Conservation (phyloP, 1,140 invertebrate genomes). For the Drosophila lacteicornis region DNA sequence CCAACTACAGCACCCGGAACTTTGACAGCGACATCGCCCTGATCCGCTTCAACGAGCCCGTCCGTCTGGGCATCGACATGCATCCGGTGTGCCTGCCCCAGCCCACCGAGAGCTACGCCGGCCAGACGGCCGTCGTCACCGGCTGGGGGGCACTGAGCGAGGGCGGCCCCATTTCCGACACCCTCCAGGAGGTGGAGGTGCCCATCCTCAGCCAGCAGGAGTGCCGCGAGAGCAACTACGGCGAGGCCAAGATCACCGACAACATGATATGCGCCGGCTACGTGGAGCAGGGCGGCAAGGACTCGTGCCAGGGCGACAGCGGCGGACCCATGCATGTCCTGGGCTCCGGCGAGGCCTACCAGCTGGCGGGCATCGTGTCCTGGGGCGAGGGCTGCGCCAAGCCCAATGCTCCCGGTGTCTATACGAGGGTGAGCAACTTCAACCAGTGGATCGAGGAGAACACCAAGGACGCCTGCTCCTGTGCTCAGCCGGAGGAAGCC, state of each 20-base stretch:
- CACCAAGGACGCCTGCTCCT: slow-evolving; percentile 89
- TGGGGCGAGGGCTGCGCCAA: slow-evolving; percentile 93
- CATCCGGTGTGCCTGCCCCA: slow-evolving; percentile 91
- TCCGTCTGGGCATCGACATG: slow-evolving; percentile 87
- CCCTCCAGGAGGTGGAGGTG: slow-evolving; percentile 88
- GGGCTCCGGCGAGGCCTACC: slow-evolving; percentile 71
- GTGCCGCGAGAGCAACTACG: slow-evolving; percentile 89
- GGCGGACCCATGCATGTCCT: slow-evolving; percentile 88
- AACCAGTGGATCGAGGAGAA: slow-evolving; percentile 90
- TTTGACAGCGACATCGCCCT: slow-evolving; percentile 93
- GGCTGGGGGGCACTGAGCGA: slow-evolving; percentile 89
- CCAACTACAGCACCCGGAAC: slow-evolving; percentile 86
- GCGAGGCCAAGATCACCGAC: slow-evolving; percentile 89
- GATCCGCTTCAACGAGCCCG: slow-evolving; percentile 87
- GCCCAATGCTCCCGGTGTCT: slow-evolving; percentile 93
- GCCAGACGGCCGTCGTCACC: slow-evolving; percentile 86
- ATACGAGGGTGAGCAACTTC: slow-evolving; percentile 92
- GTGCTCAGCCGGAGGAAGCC: slow-evolving; percentile 69
- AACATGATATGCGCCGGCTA: slow-evolving; percentile 95
- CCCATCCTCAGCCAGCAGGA: slow-evolving; percentile 90
- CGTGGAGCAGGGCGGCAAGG: slow-evolving; percentile 89
- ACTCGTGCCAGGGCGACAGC: slow-evolving; percentile 91
- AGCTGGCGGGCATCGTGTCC: slow-evolving; percentile 88
- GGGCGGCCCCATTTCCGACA: slow-evolving; percentile 86
- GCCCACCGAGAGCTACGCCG: slow-evolving; percentile 86